Conservation (phyloP, 1,140 invertebrate genomes). For the Kradibia gibbosae region DNA sequence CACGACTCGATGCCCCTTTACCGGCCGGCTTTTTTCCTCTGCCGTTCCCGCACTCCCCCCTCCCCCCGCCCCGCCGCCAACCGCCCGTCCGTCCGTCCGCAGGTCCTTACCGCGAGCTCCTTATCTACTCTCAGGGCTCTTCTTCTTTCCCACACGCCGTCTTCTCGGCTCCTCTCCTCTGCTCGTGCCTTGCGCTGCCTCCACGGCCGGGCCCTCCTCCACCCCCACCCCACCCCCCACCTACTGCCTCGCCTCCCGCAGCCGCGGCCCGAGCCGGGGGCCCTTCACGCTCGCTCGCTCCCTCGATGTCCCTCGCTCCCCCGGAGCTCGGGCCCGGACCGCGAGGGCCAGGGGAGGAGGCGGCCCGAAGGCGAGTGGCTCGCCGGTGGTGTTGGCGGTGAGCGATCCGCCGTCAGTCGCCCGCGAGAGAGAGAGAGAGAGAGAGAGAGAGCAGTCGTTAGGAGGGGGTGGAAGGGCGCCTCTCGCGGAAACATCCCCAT, state of each 20-base stretch:
- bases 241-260: conserved; percentile 19
- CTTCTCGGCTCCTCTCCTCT: neutral
- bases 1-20: neutral
- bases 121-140: conserved; percentile 40
- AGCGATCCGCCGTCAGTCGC: conserved; percentile 28
- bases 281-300: neutral
- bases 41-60: neutral
- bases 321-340: neutral
- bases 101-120: neutral
- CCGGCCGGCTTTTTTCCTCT: neutral
- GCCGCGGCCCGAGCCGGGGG: too few relatives aligned
- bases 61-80: too few relatives aligned
- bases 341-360: neutral
- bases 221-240: conserved; percentile 49
- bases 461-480: conserved; percentile 54
- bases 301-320: neutral
- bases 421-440: too few relatives aligned
- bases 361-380: neutral
- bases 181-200: too few relatives aligned
- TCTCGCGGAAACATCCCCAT: conserved; percentile 67
- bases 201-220: too few relatives aligned
- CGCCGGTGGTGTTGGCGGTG: conserved; percentile 8
- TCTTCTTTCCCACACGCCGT: conserved; percentile 42
- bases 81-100: neutral
- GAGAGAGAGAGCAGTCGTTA: conserved; percentile 65